A percentile compares a stretch with the other conserved stretches of the same genome.
Evolutionary conservation across 37 sponge, comb jelly and placozoan genomes (phyloP).

Genomic region (Eunapius fragilis): DNA sequence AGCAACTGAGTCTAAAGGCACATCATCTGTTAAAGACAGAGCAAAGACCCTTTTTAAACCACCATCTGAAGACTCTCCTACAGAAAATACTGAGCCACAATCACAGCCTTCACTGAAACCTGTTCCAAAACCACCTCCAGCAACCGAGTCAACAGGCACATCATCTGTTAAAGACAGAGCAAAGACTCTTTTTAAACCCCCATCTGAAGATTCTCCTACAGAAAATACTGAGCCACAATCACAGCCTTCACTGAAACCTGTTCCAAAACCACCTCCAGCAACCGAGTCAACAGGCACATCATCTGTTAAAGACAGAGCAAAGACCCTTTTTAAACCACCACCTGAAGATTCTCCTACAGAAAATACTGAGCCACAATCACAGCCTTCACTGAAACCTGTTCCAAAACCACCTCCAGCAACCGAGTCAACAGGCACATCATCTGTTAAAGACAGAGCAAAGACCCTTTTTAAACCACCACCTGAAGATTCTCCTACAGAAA

Average conservation of each 20-base stretch:
- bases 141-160: no score
- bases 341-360: no score
- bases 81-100: neutral
- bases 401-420: slow-evolving; percentile 13
- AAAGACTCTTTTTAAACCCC: no score
- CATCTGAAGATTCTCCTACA: no score
- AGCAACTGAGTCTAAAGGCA: neutral
- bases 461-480: slow-evolving; percentile 1
- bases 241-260: neutral
- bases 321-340: no score
- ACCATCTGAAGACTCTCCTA: neutral
- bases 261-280: neutral
- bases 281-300: neutral
- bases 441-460: neutral
- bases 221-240: no score
- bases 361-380: neutral
- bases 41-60: neutral
- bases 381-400: slow-evolving; percentile 32
- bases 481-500: neutral
- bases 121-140: no score
- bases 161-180: no score
- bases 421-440: slow-evolving; percentile 2
- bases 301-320: no score
- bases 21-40: neutral
- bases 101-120: no score